Evolutionary conservation across 1,140 invertebrate genomes (phyloP), one percentile per base, ranked within the genome.

Genomic region (Oedothorax gibbosus): DNA sequence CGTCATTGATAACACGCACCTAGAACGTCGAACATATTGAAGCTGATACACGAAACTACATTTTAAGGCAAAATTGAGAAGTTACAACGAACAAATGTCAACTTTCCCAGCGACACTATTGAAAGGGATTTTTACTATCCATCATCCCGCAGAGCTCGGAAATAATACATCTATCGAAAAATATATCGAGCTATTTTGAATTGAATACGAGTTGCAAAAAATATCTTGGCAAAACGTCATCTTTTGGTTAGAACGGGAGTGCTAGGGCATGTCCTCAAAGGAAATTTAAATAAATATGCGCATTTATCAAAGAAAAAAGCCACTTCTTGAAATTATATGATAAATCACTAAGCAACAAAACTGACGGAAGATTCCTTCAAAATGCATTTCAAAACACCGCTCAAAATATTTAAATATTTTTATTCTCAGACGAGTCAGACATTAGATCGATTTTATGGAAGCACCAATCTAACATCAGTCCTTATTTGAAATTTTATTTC

Each of bases 211-310:
- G 10, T 35, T 35, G 35, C 35, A 35, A 35, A 35, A 84, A 76
- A 84, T 62, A 53, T 62, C 60, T 57, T 35, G 35, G n/a, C 60
- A 64, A 56, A 84, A 84, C 72, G 81, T 76, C 81, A 84, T 84
- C 62, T 66, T 84, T 84, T 20, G 71, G 14, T 76, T 12, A 11
- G 56, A 60, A 84, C 11, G 18, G 76, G 68, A 84, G 81, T 84
- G 72, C 81, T 53, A 18, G 81, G 69, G 81, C 81, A 84, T 84
- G 81, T 84, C 71, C 51, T 50, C 75, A 53, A 76, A 84, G 65
- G 72, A 84, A 84, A 84, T 84, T 84, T 84, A 84, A 84, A 84
- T 84, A 84, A 84, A 84, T 84, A 84, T 84, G 81, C 81, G 81
- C 81, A 84, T 84, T 76, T 84, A 84, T 84, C 81, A 75, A 72